Evolutionary conservation across 2,113 vertebrate genomes (phyloP).

Genomic region (Carollia perspicillata): DNA sequence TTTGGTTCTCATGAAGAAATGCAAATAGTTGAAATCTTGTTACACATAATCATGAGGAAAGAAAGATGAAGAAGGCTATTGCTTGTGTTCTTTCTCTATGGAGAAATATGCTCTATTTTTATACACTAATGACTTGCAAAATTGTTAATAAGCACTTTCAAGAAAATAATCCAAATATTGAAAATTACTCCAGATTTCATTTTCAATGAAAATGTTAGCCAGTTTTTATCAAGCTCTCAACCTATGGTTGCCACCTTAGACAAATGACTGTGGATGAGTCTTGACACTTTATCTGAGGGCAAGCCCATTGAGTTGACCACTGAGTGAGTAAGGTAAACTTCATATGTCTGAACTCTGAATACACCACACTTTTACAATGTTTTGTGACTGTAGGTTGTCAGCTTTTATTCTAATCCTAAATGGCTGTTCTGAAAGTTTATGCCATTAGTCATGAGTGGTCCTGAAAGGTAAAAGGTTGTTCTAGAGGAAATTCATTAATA

Average conservation of each 20-base stretch:
- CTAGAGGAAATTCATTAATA: background rate
- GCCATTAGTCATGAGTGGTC: background rate
- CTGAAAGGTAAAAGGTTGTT: background rate
- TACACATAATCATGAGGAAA: background rate
- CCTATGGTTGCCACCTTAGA: background rate
- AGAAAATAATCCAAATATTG: background rate
- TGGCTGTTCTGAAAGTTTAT: background rate
- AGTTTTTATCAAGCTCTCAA: background rate
- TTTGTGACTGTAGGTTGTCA: background rate
- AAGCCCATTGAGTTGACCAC: background rate
- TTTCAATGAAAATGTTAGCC: background rate
- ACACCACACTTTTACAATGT: background rate
- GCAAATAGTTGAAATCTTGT: background rate
- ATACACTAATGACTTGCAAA: background rate
- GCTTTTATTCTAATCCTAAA: background rate
- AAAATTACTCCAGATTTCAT: background rate
- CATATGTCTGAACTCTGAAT: background rate
- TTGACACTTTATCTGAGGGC: background rate
- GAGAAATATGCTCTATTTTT: background rate
- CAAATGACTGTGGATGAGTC: background rate
- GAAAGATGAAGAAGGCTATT: background rate
- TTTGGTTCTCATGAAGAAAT: constrained; percentile 27
- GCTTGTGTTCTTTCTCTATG: background rate
- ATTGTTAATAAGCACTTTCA: background rate
- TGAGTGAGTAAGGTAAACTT: background rate